phyloP scores from a whole-genome alignment of 2,888 invertebrate genomes.

The Nemotelus nigrinus region DNA sequence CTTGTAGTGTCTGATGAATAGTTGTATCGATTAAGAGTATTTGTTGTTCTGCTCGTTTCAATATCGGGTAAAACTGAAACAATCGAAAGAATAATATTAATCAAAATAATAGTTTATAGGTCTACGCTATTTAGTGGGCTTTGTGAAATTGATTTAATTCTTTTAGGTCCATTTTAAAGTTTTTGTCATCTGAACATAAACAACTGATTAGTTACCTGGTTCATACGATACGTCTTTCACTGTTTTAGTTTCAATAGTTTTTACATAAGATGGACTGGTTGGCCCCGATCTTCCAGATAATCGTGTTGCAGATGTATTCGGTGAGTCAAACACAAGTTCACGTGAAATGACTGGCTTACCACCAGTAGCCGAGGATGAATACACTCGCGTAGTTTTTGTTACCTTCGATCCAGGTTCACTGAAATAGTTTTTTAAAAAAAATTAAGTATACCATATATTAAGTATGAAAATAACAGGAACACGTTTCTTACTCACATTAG shows the following conservation, averaged over 20 bases:
- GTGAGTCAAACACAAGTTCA: slow-evolving; percentile 52
- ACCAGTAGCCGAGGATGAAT: not conserved
- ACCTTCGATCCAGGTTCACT: slow-evolving; percentile 58
- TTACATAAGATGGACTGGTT: slow-evolving; percentile 44
- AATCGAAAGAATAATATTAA: not conserved
- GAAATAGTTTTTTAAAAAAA: slow-evolving; percentile 5
- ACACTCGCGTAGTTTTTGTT: slow-evolving; percentile 60
- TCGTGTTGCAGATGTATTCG: slow-evolving; percentile 39
- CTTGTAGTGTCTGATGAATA: slow-evolving; percentile 37
- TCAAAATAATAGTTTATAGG: too few relatives aligned
- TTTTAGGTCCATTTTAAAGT: not conserved
- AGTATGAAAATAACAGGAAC: not conserved
- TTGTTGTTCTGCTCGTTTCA: slow-evolving; percentile 27
- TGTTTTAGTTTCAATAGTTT: slow-evolving; percentile 50
- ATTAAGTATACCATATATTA: not conserved
- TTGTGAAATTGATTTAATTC: too few relatives aligned
- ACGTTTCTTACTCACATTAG: slow-evolving; percentile 49
- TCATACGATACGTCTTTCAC: slow-evolving; percentile 51
- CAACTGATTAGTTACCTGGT: slow-evolving; percentile 36
- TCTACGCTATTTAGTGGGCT: not conserved
- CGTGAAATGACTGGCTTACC: slow-evolving; percentile 46
- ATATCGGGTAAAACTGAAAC: slow-evolving; percentile 29
- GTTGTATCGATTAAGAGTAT: slow-evolving; percentile 44
- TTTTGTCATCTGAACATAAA: not conserved
- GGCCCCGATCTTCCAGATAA: slow-evolving; percentile 20